phyloP scores from a whole-genome alignment of 53 echinoderm and acorn worm genomes.

The Holothuria scabra region DNA sequence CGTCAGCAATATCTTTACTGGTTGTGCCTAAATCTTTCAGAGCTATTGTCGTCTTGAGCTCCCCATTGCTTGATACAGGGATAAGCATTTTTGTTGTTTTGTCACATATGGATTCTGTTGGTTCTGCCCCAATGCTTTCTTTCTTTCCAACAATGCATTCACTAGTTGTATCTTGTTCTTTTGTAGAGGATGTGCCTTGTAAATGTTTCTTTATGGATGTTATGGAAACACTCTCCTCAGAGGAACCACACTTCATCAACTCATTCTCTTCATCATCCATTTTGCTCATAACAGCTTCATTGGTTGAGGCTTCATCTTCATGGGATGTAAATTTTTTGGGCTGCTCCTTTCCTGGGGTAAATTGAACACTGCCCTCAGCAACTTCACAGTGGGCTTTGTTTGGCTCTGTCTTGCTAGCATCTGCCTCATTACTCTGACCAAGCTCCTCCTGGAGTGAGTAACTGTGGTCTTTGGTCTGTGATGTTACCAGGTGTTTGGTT shows the following conservation, averaged over 20 bases:
- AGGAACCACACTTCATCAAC: not conserved
- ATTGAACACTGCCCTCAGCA: not conserved
- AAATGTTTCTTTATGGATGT: no score
- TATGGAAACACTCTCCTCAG: not conserved
- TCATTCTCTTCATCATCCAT: not conserved
- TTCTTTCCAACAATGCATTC: no score
- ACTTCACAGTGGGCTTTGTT: not conserved
- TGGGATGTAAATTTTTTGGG: not conserved
- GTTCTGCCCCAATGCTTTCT: no score
- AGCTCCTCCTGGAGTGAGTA: not conserved
- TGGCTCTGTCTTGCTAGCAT: slow-evolving; percentile 3
- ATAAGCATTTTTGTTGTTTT: no score
- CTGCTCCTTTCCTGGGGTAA: slow-evolving; percentile 3
- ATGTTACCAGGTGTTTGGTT: not conserved
- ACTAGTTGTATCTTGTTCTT: no score
- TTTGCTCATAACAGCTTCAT: slow-evolving; percentile 3
- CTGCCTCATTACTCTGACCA: not conserved
- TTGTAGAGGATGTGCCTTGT: no score
- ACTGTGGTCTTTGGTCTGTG: not conserved
- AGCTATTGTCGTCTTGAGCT: not conserved
- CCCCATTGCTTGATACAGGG: not conserved
- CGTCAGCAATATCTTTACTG: not conserved
- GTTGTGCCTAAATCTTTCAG: not conserved
- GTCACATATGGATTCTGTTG: no score
- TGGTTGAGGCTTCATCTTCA: not conserved